Base-by-base conservation (phyloP, 1,140 invertebrate genomes). In the Pseudomyrmex concolor region DNA sequence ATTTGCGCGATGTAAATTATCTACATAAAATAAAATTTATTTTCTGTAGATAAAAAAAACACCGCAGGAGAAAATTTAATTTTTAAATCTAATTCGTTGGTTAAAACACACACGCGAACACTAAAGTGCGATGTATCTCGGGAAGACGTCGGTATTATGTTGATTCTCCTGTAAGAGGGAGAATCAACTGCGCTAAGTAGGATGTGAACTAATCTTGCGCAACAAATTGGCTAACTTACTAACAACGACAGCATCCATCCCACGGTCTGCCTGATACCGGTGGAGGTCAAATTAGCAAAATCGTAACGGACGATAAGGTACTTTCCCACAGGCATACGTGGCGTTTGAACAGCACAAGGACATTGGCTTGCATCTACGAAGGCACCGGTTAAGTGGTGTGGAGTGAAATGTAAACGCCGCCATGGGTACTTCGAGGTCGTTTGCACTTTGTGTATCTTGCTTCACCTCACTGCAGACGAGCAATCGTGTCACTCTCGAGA, bases 381-480 rank as follows among this genome's bases (percentile, higher is more conserved):
- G 85, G 83, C 84, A 74, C 74, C 68, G 86, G 85, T 87, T 88
- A 88, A 86, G 86, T 86, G 86, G 76, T 84, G 85, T 74, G 77
- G 74, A 84, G 76, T 62, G 83, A 80, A 80, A 83, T 84, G 73
- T 76, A 86, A 87, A 87, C 82, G 85, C 74, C 60, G 63, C 63
- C 19, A 72, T 54, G 70, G 82, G 57, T 86, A 63, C 72, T 83
- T 66, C 17, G 71, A 86, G 72, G 50, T 66, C 71, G 74, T 60
- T 66, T 82, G 68, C 84, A 64, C 62, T 54, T 70, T 71, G 85
- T 84, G 76, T 86, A 80, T 59, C 50, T 50, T 60, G 51, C 48
- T 25, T 19, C 60, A 50, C 59, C 73, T 86, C 64, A 54, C 73
- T 51, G 64, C 57, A 71, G 63, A 86, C 48, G 54, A 60, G 71